A percentile compares a stretch with the other conserved stretches of the same genome.
phyloP scores from a whole-genome alignment of 2,888 invertebrate genomes.

The Galerucella pusilla region DNA sequence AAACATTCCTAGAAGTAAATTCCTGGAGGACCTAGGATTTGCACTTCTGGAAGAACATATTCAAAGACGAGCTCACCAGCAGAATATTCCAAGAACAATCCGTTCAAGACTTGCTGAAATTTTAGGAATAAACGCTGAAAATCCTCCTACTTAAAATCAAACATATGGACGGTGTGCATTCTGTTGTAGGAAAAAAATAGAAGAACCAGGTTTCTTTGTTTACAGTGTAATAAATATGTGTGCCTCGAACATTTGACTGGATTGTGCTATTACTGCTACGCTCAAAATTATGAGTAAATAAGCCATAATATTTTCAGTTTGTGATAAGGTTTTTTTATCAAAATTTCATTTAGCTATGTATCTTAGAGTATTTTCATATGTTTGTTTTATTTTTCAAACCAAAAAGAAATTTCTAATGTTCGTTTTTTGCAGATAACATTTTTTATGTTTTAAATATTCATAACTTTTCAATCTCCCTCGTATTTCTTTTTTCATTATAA shows the following conservation, averaged over 20 bases:
- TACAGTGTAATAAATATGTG: neutral
- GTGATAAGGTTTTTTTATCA: neutral
- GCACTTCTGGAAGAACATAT: neutral
- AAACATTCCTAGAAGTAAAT: slow-evolving; percentile 15
- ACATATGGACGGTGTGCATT: neutral
- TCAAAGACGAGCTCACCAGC: slow-evolving; percentile 1
- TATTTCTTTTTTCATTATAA: too few relatives aligned
- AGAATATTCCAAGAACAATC: neutral
- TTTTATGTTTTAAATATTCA: too few relatives aligned
- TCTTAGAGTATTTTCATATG: too few relatives aligned
- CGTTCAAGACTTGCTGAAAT: neutral
- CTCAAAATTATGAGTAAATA: neutral
- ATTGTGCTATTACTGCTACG: neutral
- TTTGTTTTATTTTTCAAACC: too few relatives aligned
- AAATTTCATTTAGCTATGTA: neutral
- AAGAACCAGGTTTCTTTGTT: neutral
- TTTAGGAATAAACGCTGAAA: neutral
- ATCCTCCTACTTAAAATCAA: neutral
- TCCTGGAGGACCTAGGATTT: slow-evolving; percentile 8
- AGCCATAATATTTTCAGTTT: neutral
- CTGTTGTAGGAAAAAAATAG: neutral
- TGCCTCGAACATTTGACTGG: neutral
- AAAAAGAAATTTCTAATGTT: too few relatives aligned
- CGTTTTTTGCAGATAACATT: too few relatives aligned
- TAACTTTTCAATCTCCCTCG: too few relatives aligned